Percentiles rank a stretch among this genome's conserved stretches.
phyloP scores from a whole-genome alignment of 2,797 vertebrate species.

The Lateolabrax maculatus region DNA sequence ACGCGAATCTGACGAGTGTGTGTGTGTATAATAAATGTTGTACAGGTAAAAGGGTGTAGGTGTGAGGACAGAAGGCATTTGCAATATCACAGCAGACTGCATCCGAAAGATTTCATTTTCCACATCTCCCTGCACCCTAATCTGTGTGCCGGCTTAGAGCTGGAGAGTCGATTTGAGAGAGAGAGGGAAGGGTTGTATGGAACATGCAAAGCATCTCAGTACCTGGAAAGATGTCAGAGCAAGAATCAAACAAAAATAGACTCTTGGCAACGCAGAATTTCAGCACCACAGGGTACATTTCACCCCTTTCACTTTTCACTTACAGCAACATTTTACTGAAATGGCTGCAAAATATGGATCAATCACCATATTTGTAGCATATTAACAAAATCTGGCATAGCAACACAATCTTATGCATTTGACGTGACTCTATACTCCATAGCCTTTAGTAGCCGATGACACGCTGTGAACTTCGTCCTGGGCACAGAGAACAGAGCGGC shows the following conservation, averaged over 20 bases:
- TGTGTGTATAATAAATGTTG: conserved; percentile 37
- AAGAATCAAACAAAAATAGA: conserved; percentile 43
- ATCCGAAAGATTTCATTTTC: conserved; percentile 70
- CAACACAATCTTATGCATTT: background rate
- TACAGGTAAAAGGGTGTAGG: conserved; percentile 34
- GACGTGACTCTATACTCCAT: background rate
- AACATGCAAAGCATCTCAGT: conserved; percentile 46
- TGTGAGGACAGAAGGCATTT: conserved; percentile 45
- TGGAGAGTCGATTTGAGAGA: conserved; percentile 28
- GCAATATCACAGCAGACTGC: conserved; percentile 68
- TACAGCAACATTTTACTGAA: background rate
- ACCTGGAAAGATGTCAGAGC: conserved; percentile 34
- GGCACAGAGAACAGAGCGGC: background rate
- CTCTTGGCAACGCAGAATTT: conserved; percentile 4
- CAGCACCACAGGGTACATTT: conserved; percentile 13
- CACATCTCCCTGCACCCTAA: conserved; percentile 51
- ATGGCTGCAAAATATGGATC: background rate
- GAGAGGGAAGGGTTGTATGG: conserved; percentile 25
- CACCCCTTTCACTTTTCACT: background rate
- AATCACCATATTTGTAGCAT: background rate
- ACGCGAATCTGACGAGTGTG: conserved; percentile 1
- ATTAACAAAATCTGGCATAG: background rate
- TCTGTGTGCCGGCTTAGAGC: conserved; percentile 39
- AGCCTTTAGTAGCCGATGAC: conserved; percentile 9
- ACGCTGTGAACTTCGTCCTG: background rate